Evolutionary conservation across 2,888 invertebrate species (phyloP).

Genomic region (Ariolimax columbianus): DNA sequence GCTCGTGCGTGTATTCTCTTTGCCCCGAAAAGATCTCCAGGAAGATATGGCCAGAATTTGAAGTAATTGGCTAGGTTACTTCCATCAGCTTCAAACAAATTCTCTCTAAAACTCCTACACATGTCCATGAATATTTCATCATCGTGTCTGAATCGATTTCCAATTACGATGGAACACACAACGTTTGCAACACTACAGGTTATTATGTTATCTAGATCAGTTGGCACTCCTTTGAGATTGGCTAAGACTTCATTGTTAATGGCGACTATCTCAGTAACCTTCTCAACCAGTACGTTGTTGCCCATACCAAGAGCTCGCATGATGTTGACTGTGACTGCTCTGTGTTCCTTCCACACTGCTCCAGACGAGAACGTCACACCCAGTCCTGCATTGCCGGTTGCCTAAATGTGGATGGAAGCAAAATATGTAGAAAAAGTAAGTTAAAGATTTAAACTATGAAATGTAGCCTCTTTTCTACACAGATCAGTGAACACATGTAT

Average conservation of each 20-base stretch:
- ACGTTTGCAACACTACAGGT: constrained; percentile 5
- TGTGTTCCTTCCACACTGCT: neutral
- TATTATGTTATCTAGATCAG: neutral
- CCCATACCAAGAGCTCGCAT: neutral
- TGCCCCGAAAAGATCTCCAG: neutral
- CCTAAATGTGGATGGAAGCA: neutral
- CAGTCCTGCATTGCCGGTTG: neutral
- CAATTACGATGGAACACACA: neutral
- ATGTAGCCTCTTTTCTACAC: too few relatives aligned
- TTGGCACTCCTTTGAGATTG: neutral
- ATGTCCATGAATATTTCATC: neutral
- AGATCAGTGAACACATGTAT: too few relatives aligned
- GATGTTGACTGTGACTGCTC: neutral
- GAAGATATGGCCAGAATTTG: neutral
- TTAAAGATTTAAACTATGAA: too few relatives aligned
- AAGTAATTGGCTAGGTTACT: neutral
- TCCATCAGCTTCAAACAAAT: neutral
- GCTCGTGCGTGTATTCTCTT: neutral
- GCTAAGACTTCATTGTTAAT: neutral
- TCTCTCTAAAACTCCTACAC: neutral
- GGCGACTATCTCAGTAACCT: neutral
- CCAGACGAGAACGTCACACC: neutral
- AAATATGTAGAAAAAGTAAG: too few relatives aligned
- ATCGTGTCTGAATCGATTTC: neutral
- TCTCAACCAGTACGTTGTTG: neutral